Percentiles rank a stretch among this genome's conserved stretches.
phyloP scores from a whole-genome alignment of 2,113 vertebrate genomes.

The Trematomus loennbergii region DNA sequence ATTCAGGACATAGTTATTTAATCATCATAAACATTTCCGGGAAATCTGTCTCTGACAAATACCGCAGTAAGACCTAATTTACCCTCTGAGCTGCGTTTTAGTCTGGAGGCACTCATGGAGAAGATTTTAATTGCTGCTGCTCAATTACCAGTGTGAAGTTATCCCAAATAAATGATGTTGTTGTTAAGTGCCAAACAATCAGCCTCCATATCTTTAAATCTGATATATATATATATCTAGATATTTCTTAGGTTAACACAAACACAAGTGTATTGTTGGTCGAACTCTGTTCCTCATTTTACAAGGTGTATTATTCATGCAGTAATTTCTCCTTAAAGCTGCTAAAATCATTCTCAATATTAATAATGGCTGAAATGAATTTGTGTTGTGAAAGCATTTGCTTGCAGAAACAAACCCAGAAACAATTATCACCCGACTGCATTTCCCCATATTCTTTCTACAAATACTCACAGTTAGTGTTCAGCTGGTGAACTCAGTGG shows the following conservation, averaged over 20 bases:
- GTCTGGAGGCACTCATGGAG: constrained; percentile 57
- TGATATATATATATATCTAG: neutral
- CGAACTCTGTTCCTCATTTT: neutral
- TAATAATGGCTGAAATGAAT: neutral
- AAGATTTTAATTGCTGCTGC: constrained; percentile 73
- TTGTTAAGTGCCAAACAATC: neutral
- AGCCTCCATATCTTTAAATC: neutral
- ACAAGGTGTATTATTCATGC: neutral
- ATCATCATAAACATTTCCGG: constrained; percentile 27
- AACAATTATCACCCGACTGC: neutral
- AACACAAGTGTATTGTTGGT: neutral
- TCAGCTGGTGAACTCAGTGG: neutral
- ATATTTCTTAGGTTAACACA: neutral
- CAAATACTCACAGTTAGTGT: neutral
- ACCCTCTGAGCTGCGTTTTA: constrained; percentile 27
- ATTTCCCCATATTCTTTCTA: no score
- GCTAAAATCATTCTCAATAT: neutral
- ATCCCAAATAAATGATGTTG: constrained; percentile 1
- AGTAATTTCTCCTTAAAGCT: neutral
- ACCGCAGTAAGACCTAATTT: constrained; percentile 8
- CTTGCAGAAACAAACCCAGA: no score
- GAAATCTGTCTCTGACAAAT: neutral
- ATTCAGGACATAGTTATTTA: constrained; percentile 7
- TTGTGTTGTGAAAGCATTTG: no score
- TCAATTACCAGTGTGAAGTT: constrained; percentile 28